These are phyloP conservation scores for Xiphydria camelus DNA, from an alignment of 2,888 invertebrate species.

Conservation along the genomic window DNA sequence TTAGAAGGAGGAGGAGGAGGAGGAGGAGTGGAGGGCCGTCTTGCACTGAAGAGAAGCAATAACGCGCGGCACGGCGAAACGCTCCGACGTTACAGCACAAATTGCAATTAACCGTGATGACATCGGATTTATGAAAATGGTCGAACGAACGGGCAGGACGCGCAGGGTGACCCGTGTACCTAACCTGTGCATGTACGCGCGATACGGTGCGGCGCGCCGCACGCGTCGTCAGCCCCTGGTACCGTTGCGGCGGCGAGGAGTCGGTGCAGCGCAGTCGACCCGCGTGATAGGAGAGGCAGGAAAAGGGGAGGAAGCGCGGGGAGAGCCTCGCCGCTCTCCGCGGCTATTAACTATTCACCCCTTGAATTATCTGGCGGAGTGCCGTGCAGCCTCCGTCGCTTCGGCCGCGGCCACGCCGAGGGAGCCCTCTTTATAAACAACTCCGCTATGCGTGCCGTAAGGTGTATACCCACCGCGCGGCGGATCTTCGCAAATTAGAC, in stretches of 20 bases:
- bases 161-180: too few species aligned
- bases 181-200: too few species aligned
- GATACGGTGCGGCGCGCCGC: too few species aligned
- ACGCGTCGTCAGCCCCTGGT: too few species aligned
- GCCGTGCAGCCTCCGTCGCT: too few species aligned
- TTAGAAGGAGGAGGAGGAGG: too few species aligned
- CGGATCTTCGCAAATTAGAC: slow-evolving; percentile 10
- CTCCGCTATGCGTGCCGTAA: slow-evolving; percentile 3
- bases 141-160: too few species aligned
- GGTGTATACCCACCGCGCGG: slow-evolving; percentile 1
- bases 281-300: background rate
- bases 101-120: slow-evolving; percentile 44
- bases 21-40: too few species aligned
- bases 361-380: slow-evolving; percentile 19
- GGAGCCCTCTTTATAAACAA: slow-evolving; percentile 1
- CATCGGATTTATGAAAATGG: slow-evolving; percentile 40
- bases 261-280: too few species aligned
- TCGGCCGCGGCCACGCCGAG: background rate
- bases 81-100: slow-evolving; percentile 33
- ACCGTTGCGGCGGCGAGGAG: too few species aligned
- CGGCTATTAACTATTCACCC: slow-evolving; percentile 23
- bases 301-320: background rate
- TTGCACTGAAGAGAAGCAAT: slow-evolving; percentile 22
- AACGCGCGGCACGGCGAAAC: slow-evolving; percentile 34
- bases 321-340: slow-evolving; percentile 14